These are phyloP conservation scores for Oxytorus armatus DNA, from an alignment of 2,888 invertebrate species.

Conservation along the genomic window DNA sequence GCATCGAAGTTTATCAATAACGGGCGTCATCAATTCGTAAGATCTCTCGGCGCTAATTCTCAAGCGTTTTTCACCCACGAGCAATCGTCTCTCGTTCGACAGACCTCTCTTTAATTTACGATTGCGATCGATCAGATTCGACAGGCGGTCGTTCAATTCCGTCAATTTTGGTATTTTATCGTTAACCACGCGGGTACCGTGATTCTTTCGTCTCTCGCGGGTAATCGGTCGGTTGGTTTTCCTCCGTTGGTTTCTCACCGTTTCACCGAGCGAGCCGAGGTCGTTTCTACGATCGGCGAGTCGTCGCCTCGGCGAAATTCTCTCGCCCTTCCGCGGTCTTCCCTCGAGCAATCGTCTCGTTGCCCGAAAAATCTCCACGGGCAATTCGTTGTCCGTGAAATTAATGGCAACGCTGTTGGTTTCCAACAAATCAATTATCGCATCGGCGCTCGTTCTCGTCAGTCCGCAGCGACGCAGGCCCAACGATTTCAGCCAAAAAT, in stretches of 20 bases:
- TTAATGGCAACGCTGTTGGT: constrained; percentile 69
- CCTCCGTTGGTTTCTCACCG: constrained; percentile 7
- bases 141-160: constrained; percentile 56
- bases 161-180: constrained; percentile 31
- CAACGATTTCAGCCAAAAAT: constrained; percentile 72
- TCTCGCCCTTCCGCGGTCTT: constrained; percentile 57
- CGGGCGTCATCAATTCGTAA: constrained; percentile 62
- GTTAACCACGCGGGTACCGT: neutral
- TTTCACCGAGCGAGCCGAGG: constrained; percentile 5
- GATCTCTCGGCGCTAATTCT: constrained; percentile 69
- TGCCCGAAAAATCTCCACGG: constrained; percentile 55
- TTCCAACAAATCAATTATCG: constrained; percentile 68
- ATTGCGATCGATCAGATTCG: constrained; percentile 66
- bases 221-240: neutral
- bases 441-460: constrained; percentile 65
- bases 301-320: constrained; percentile 38
- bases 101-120: constrained; percentile 63
- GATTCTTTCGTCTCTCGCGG: neutral
- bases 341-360: constrained; percentile 66
- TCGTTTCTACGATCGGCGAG: constrained; percentile 44
- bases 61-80: constrained; percentile 64
- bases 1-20: constrained; percentile 65
- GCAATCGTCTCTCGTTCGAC: constrained; percentile 54
- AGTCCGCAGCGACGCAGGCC: constrained; percentile 73
- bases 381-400: constrained; percentile 69